Evolutionary conservation across 2,888 invertebrate genomes (phyloP), one percentile per base, ranked within the genome.

Genomic region (Oscheius onirici): DNA sequence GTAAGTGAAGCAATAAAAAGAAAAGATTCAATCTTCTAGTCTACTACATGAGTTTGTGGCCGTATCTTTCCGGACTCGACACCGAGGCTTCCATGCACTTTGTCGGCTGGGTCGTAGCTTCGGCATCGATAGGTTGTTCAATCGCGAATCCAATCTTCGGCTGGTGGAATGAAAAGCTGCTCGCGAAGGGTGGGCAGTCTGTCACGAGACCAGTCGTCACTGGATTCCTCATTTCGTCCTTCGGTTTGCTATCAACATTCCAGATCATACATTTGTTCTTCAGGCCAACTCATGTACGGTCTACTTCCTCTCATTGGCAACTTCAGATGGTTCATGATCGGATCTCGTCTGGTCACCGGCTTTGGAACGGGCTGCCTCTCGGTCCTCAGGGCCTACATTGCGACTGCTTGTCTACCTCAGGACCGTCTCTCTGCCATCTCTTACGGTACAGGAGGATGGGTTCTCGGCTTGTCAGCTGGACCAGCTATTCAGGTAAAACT

Each of bases 1-100:
- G n/a, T n/a, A n/a, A n/a, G n/a, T n/a, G n/a, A n/a, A n/a, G n/a
- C n/a, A n/a, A n/a, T n/a, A n/a, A n/a, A n/a, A n/a, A n/a, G n/a
- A n/a, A n/a, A n/a, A n/a, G n/a, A n/a, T n/a, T n/a, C n/a, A n/a
- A n/a, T n/a, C n/a, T n/a, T n/a, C n/a, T n/a, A n/a, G n/a, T 79
- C 2, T 79, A 74, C 55, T 79, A 77, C 71, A 79, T 77, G 74
- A 74, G 74, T 5, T 76, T 79, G 77, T 79, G 79, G 79, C 79
- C 79, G 0, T 79, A 76, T 65, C 74, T 79, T 1, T 70, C 69
- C 3, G 76, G 75, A n/a, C 58, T 77, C 2, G 78, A 78, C 44
- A 69, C 65, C 51, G 58, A 69, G 17, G 74, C 78, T 22, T n/a
- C 58, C 22, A 58, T 58, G 34, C 34, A 34, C 34, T 34, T 34